Percentiles rank a stretch among this genome's conserved stretches.
These are phyloP conservation scores for Pandemis corylana DNA, from an alignment of 2,888 invertebrate genomes.

Conservation along the genomic window DNA sequence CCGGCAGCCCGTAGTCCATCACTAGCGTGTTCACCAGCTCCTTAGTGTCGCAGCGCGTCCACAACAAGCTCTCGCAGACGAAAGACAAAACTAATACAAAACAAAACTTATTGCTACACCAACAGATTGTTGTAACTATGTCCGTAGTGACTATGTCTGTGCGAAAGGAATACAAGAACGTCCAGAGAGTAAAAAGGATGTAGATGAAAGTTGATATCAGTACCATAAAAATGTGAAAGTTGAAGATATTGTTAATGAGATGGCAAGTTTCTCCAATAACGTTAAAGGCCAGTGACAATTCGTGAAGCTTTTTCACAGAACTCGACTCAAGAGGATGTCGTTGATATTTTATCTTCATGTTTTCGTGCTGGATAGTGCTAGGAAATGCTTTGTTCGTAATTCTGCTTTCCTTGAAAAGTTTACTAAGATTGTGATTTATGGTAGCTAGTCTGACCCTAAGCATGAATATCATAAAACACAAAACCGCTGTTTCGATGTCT, in stretches of 20 bases:
- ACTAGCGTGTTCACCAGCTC: constrained; percentile 38
- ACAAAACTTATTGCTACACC: constrained; percentile 27
- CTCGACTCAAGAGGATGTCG: neutral
- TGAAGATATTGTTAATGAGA: constrained; percentile 39
- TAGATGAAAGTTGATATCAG: constrained; percentile 31
- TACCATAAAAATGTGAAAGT: constrained; percentile 41
- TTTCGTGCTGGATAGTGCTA: neutral
- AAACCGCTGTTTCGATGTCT: neutral
- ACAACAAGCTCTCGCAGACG: constrained; percentile 26
- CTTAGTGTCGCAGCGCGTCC: constrained; percentile 33
- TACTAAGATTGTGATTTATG: neutral
- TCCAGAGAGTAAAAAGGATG: constrained; percentile 41
- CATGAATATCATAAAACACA: constrained; percentile 1
- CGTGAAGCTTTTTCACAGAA: constrained; percentile 5
- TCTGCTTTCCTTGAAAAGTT: neutral
- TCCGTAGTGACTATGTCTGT: neutral
- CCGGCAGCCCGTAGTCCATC: constrained; percentile 40
- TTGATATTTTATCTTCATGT: neutral
- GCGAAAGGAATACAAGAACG: constrained; percentile 33
- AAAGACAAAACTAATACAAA: constrained; percentile 35
- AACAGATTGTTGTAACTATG: constrained; percentile 24
- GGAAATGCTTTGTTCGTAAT: neutral
- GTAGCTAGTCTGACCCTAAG: neutral
- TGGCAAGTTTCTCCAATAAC: constrained; percentile 32
- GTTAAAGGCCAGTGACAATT: constrained; percentile 36